Evolutionary conservation across 1,140 invertebrate species (phyloP), one percentile per base, ranked within the genome.

Genomic region (Akabosia matsudoensis): DNA sequence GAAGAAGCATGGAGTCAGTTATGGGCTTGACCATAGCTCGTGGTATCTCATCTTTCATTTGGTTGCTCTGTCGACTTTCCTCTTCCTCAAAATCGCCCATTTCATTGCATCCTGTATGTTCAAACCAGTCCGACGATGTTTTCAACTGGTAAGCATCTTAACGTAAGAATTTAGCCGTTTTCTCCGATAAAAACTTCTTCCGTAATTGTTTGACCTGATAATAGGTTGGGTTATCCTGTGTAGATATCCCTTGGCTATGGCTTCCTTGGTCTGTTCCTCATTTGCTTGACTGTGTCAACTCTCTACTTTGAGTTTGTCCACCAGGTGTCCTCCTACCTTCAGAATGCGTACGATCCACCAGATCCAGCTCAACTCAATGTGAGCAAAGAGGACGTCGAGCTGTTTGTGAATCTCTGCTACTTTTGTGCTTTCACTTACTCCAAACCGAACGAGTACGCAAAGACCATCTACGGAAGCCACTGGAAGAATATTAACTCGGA

Each of bases 241-340:
- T 24, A 56, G 54, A 56, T 56, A 56, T 56, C 54, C 4, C 24
- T 56, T 7, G 54, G 54, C 54, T 56, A 56, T 56, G 54, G 54
- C 54, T 56, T 56, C 22, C 13, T 56, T 3, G 54, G 54, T 16
- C 54, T 56, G 10, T 56, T 56, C 22, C 14, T 22, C 22, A 13
- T 56, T 10, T 56, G 54, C 22, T 22, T 56, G 24, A 56, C n/a
- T n/a, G n/a, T n/a, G n/a, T n/a, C 54, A 56, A 56, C 54, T 4
- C 54, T 56, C 10, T 56, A 56, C 54, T 56, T 56, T 24, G 10
- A 13, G 3, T 56, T 56, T 24, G 54, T 56, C 3, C 54, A 56
- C 54, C 14, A 56, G 22, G 22, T 56, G 10, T 56, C 54, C 10
- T 56, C 10, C 22, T 56, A 56, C 22, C 7, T 56, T 10, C 13